phyloP scores from a whole-genome alignment of 2,113 vertebrate genomes.

The Porphyrio hochstetteri region DNA sequence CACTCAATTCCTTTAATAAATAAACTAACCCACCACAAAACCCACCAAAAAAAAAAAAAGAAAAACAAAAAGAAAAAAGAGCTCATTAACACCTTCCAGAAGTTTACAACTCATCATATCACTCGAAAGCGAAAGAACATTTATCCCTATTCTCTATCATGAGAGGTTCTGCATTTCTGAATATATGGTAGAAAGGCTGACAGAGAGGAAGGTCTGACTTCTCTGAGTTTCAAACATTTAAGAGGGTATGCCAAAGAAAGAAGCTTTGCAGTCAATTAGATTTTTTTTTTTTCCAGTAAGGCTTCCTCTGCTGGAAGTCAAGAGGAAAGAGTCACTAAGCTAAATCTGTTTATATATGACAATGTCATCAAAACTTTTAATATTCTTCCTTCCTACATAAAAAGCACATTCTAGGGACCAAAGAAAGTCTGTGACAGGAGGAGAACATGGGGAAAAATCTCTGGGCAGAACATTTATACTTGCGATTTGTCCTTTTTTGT shows the following conservation, averaged over 20 bases:
- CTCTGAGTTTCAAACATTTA: background rate
- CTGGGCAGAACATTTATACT: background rate
- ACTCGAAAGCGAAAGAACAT: background rate
- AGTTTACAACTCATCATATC: background rate
- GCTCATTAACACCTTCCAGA: background rate
- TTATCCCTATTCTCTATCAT: background rate
- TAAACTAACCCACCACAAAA: background rate
- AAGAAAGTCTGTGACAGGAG: background rate
- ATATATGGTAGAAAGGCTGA: background rate
- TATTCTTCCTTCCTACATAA: background rate
- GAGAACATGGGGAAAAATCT: background rate
- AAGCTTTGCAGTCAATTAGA: background rate
- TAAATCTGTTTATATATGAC: background rate
- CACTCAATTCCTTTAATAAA: background rate
- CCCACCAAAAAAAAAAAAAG: background rate
- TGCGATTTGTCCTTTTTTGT: background rate
- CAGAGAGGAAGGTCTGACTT: background rate
- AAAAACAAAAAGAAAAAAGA: background rate
- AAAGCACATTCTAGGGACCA: background rate
- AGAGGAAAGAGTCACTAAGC: background rate
- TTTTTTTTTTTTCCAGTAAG: background rate
- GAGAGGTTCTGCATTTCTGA: background rate
- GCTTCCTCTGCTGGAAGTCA: background rate
- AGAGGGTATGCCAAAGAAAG: background rate
- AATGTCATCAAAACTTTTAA: background rate